Base-by-base conservation (phyloP, 2,888 invertebrate genomes). In the Notodonta ziczac region DNA sequence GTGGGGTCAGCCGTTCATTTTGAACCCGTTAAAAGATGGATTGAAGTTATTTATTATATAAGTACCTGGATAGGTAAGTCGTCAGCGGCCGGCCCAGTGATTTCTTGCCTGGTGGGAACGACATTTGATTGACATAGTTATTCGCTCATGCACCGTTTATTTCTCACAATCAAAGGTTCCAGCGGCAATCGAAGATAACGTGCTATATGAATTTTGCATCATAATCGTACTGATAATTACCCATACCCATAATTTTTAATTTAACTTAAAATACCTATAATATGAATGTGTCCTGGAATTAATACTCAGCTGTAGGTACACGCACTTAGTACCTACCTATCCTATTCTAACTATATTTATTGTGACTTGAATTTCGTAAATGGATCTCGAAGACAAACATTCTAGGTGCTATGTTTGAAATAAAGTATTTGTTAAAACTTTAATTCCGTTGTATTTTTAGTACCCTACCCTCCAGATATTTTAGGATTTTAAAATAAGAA, bases 341-440 rank as follows among this genome's bases (percentile, higher is more conserved):
- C 71, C 56, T 82, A 52, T 52, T 60, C 63, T 76, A 66, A 66
- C 67, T 63, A 65, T 75, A 65, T 70, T 69, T 71, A 75, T 71
- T 72, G 76, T 78, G 71, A 82, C 80, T 79, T 80, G 74, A 80
- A 78, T 81, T 83, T 84, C 82, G 77, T 83, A 80, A 84, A 85
- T 78, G 80, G 85, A 89, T 89, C 84, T 87, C 86, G 81, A 83
- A 83, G 82, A 87, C 84, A 89, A 87, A 74, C 84, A 85, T 86
- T 86, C 84, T 91, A 90, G 90, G 90, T 91, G 91, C 90, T 91
- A 90, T 80, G 84, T 84, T 84, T 84, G 58, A 76, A 85, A 88
- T 88, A 90, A 90, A 90, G 74, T 78, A 83, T 82, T 86, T 85
- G 80, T 85, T 84, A 84, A 85, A 81, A 69, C 65, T 78, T 70